These are phyloP conservation scores for Drosophila lacicola DNA, from an alignment of 2,888 invertebrate genomes.

Conservation along the genomic window DNA sequence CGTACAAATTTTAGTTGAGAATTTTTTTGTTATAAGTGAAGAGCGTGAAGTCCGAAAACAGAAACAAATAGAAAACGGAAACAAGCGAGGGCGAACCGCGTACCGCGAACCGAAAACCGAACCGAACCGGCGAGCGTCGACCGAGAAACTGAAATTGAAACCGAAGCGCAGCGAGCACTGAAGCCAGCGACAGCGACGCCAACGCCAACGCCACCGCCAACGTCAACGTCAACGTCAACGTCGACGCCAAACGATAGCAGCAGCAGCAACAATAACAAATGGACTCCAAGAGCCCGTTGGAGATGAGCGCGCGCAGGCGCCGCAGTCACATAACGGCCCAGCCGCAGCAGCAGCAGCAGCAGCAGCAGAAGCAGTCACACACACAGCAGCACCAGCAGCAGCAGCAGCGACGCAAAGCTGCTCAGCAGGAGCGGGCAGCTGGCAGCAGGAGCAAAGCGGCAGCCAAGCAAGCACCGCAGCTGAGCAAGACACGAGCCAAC, in stretches of 20 bases:
- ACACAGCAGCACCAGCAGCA: constrained; percentile 2
- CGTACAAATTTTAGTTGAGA: constrained; percentile 61
- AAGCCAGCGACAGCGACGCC: constrained; percentile 23
- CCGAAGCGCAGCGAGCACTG: constrained; percentile 38
- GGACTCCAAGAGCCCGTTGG: constrained; percentile 15
- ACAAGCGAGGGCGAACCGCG: constrained; percentile 25
- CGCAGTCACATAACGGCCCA: constrained; percentile 12
- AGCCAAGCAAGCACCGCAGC: background rate
- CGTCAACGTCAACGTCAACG: constrained; percentile 16
- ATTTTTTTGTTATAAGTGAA: constrained; percentile 11
- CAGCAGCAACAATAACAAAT: constrained; percentile 20
- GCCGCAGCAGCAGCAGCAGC: constrained; percentile 1
- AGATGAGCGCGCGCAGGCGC: constrained; percentile 49
- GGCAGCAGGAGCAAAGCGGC: constrained; percentile 12
- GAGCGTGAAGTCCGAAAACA: constrained; percentile 1
- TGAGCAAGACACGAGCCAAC: background rate
- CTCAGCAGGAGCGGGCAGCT: constrained; percentile 8
- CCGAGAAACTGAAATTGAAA: constrained; percentile 78
- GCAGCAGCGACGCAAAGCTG: constrained; percentile 5
- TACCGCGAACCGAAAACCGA: constrained; percentile 41
- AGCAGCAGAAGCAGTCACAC: constrained; percentile 1
- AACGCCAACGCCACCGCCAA: constrained; percentile 20
- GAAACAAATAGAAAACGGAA: constrained; percentile 10
- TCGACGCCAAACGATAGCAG: constrained; percentile 11
- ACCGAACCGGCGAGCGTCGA: constrained; percentile 80